Evolutionary conservation across 2,888 invertebrate genomes (phyloP), one percentile per base, ranked within the genome.

Genomic region (Tachystola acroxantha): DNA sequence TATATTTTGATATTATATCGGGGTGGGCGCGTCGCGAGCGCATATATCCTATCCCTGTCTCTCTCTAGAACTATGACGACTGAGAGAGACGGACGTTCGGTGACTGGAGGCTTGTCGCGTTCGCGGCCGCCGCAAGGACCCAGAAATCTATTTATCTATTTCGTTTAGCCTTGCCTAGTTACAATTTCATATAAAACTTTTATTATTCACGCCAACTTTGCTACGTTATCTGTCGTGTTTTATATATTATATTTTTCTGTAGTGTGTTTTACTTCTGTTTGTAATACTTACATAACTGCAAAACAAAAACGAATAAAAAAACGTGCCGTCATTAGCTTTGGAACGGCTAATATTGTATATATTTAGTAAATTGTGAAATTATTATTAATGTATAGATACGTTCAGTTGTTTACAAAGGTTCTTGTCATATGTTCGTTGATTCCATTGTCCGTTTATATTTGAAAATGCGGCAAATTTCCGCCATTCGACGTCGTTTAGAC

Each of bases 211-310:
- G 71, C 71, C 70, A 65, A 65, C 64, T 71, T 79, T 77, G 72
- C 75, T 77, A 74, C 53, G 64, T 73, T 76, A 65, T 64, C 70
- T 80, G 79, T 79, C 79, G 78, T 82, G 78, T 84, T 84, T 75
- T 74, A 68, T 80, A 77, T 77, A 68, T 79, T 67, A 62, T 69
- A 72, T 69, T 70, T 72, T 76, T 78, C 73, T 77, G 78, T 84
- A 84, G 82, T 77, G 82, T 81, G 78, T 64, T 81, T 78, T 77
- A 80, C 69, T 77, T 81, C 75, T 73, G 74, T 82, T 84, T 81
- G 69, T 80, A 66, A 74, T 74, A 75, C 72, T 65, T 69, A 70
- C 79, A 74, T 74, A 75, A 73, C 65, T 69, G 70, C 79, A 81
- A 80, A 78, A 61, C 72, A 76, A 75, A 73, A 64, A 40, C 63